A percentile compares a stretch with the other conserved stretches of the same genome.
Conservation (phyloP, 2,113 vertebrate species). For the Ammodramus savannarum region DNA sequence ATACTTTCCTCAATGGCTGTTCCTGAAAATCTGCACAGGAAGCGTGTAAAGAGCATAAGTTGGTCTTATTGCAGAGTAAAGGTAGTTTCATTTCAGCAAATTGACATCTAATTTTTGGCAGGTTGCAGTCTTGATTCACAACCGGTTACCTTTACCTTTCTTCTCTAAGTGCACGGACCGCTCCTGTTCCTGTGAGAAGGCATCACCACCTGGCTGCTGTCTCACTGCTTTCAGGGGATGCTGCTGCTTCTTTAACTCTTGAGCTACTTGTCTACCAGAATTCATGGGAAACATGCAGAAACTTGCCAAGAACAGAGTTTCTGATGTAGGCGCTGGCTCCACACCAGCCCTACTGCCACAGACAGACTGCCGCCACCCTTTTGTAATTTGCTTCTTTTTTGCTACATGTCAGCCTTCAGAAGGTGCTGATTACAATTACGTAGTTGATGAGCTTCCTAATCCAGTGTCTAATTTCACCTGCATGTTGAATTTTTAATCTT, state of each 20-base stretch:
- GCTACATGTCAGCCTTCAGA: neutral
- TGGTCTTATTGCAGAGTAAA: neutral
- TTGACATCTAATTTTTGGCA: neutral
- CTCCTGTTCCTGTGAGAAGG: neutral
- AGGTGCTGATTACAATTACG: neutral
- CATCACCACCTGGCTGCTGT: neutral
- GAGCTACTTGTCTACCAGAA: neutral
- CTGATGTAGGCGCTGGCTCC: neutral
- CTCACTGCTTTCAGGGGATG: neutral
- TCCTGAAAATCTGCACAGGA: neutral
- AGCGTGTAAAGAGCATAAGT: neutral
- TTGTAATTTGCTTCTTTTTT: neutral
- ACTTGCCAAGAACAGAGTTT: neutral
- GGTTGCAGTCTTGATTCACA: neutral
- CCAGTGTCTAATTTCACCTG: conserved; percentile 22
- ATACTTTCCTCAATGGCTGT: neutral
- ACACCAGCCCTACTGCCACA: neutral
- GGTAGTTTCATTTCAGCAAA: neutral
- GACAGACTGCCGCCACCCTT: conserved; percentile 22
- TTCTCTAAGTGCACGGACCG: neutral
- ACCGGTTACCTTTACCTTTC: neutral
- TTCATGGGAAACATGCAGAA: neutral
- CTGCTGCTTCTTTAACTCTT: neutral
- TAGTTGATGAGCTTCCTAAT: neutral
- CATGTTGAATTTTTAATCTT: conserved; percentile 28